Evolutionary conservation across 2,888 invertebrate species (phyloP).

Genomic region (Pollenia amentaria): DNA sequence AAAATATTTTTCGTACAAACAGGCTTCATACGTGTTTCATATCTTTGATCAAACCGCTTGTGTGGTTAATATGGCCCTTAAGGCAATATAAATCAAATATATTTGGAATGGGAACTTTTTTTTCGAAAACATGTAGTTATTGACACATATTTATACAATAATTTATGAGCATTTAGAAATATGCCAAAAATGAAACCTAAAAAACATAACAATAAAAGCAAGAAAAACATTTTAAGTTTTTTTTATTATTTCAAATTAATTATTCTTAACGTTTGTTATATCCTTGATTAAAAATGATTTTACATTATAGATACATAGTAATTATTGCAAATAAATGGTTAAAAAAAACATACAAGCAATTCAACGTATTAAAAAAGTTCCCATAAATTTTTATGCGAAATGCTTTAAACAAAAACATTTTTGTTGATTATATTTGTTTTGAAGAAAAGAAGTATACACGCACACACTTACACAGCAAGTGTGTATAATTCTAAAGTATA

Average conservation of each 20-base stretch:
- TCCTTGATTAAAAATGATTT: slow-evolving; percentile 9
- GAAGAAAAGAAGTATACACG: slow-evolving; percentile 3
- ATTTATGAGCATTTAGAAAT: no score
- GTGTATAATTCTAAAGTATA: slow-evolving; percentile 56
- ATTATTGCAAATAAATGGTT: slow-evolving; percentile 12
- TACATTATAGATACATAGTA: slow-evolving; percentile 24
- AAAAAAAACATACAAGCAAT: not conserved
- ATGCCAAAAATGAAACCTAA: no score
- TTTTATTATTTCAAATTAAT: not conserved
- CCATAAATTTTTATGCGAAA: slow-evolving; percentile 25
- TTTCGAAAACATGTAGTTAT: no score
- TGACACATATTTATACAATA: no score
- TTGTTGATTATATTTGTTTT: slow-evolving; percentile 39
- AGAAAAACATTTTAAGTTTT: not conserved
- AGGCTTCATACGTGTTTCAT: no score
- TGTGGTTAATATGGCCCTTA: no score
- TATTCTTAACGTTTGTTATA: not conserved
- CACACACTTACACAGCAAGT: slow-evolving; percentile 4
- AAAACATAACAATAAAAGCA: no score
- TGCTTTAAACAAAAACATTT: slow-evolving; percentile 26
- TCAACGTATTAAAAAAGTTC: slow-evolving; percentile 16
- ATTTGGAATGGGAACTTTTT: no score
- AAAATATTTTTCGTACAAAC: no score
- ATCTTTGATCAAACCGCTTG: no score
- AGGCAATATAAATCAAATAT: no score